phyloP scores from a whole-genome alignment of 2,113 vertebrate genomes.

The Piprites chloris region DNA sequence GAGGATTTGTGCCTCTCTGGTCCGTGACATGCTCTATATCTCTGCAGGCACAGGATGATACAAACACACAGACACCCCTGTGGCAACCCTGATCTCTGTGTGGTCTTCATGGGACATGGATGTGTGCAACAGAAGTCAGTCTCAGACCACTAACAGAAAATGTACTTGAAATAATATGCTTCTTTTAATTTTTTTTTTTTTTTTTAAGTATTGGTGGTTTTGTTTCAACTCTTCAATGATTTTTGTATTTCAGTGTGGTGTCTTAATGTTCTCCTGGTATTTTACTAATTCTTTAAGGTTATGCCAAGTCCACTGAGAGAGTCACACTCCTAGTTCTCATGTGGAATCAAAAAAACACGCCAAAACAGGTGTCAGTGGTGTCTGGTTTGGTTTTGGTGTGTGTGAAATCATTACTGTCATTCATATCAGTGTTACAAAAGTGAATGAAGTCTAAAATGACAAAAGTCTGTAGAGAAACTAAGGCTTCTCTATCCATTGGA shows the following conservation, averaged over 20 bases:
- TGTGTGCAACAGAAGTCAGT: neutral
- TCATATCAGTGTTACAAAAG: neutral
- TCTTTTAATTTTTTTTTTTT: neutral
- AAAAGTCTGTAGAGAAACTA: neutral
- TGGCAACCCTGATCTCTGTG: neutral
- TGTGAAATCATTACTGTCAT: neutral
- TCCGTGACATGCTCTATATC: fast-evolving
- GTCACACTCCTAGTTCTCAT: fast-evolving
- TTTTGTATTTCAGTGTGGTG: neutral
- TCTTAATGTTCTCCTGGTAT: neutral
- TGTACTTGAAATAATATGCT: neutral
- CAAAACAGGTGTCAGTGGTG: neutral
- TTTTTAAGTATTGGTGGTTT: neutral
- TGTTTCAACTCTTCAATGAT: neutral
- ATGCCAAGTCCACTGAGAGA: neutral
- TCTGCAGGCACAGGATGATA: fast-evolving
- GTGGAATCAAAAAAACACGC: neutral
- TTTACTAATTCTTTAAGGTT: neutral
- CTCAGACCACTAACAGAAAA: neutral
- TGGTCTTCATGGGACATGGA: fast-evolving
- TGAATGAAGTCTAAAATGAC: too few relatives aligned
- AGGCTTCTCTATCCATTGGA: neutral
- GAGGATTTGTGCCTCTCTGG: neutral
- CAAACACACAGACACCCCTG: fast-evolving
- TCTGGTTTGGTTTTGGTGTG: neutral